Base-by-base conservation (phyloP, 2,888 invertebrate genomes). In the Rhamphomyia laevipes region DNA sequence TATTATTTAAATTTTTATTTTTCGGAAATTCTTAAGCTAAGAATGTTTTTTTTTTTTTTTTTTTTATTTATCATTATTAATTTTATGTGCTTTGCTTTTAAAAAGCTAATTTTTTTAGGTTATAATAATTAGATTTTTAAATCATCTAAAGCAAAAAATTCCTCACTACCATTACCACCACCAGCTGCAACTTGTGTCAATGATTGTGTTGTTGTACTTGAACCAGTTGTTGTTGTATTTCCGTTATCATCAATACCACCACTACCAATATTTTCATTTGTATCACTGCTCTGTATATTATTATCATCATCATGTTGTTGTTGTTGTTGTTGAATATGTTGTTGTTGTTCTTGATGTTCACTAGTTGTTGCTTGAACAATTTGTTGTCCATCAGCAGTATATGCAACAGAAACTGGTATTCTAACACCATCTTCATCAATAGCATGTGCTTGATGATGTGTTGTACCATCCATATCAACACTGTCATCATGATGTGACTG, bases 361-460 rank as follows among this genome's bases (percentile, higher is more conserved):
- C 33, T 48, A 18, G 35, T 72, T 73, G 16, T 59, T 21, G 45
- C 46, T 15, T 43, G 46, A n/a, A 66, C 67, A 51, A 68, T 66
- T 43, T 66, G 67, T 50, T 67, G 67, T 47, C 68, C 70, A 53
- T 69, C 67, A 50, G 64, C 64, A 5, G 67, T 66, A 50, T 66
- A 67, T 10, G 70, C 67, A 3, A 70, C 70, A 5, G 71, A 71
- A 12, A 71, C 71, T n/a, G 71, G 71, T 56, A 70, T 70, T 48
- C 69, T 65, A 17, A 68, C 67, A 35, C 71, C 70, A 53, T 70
- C 70, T 55, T 70, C 70, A 27, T 68, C 68, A 30, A 70, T 70
- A 15, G 70, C 69, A 56, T 70, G 70, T 6, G 69, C 65, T 50
- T 49, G 38, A 40, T 45, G 18, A 23, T 42, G 12, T 27, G 15